Evolutionary conservation across 2,113 vertebrate genomes (phyloP).

Genomic region (Hucho hucho): DNA sequence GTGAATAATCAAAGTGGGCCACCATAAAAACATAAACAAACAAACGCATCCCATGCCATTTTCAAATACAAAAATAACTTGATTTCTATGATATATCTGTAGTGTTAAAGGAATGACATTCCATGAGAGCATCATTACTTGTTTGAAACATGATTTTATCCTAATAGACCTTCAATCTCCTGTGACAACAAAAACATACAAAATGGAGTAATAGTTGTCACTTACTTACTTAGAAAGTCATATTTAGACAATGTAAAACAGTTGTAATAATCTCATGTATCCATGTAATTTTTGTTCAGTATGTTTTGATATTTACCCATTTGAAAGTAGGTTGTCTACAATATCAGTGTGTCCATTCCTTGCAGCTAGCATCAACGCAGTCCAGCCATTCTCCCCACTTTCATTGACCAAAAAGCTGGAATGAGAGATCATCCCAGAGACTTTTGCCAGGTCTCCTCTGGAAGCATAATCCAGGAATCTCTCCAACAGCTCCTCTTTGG

Average conservation of each 20-base stretch:
- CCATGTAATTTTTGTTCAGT: too few relatives aligned
- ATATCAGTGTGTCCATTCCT: slow-evolving; percentile 82
- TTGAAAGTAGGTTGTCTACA: slow-evolving; percentile 76
- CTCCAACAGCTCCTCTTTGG: slow-evolving; percentile 69
- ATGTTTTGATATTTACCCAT: slow-evolving; percentile 74
- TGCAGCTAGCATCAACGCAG: slow-evolving; percentile 87
- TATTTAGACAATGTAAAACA: too few relatives aligned
- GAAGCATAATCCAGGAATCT: slow-evolving; percentile 79
- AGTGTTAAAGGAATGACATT: too few relatives aligned
- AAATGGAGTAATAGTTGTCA: background rate
- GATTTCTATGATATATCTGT: too few relatives aligned
- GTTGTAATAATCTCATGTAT: background rate
- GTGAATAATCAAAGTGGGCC: too few relatives aligned
- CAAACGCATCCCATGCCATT: too few relatives aligned
- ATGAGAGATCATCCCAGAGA: slow-evolving; percentile 70
- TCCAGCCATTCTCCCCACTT: slow-evolving; percentile 83
- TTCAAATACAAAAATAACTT: too few relatives aligned
- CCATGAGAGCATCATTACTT: too few relatives aligned
- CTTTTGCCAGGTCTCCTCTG: slow-evolving; percentile 72
- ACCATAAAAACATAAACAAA: too few relatives aligned
- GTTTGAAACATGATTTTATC: too few relatives aligned
- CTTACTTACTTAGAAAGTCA: too few relatives aligned
- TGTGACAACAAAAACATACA: too few relatives aligned
- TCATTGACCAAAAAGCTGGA: slow-evolving; percentile 77
- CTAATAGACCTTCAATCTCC: background rate